Conservation (phyloP, 2,113 vertebrate genomes). For the Naja naja region DNA sequence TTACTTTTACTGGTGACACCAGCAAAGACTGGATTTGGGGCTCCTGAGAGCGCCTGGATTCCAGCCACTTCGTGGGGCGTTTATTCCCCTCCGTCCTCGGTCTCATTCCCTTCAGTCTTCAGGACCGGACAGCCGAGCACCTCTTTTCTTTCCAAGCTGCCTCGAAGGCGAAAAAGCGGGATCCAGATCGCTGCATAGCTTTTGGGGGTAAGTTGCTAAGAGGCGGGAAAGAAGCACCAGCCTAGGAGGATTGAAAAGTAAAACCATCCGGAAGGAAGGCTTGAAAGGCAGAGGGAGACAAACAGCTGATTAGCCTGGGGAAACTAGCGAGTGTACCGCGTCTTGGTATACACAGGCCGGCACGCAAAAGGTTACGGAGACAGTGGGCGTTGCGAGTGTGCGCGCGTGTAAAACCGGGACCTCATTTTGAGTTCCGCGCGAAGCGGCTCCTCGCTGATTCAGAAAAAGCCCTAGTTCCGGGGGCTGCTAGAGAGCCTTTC, state of each 20-base stretch:
- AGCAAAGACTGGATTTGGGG: constrained; percentile 32
- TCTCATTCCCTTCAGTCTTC: constrained; percentile 20
- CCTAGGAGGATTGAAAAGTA: background rate
- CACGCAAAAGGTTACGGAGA: constrained; percentile 49
- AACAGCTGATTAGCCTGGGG: background rate
- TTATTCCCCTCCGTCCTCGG: constrained; percentile 15
- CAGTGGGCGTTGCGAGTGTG: background rate
- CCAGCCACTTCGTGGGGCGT: constrained; percentile 38
- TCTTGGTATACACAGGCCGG: background rate
- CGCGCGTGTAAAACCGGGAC: background rate
- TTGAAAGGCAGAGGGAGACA: background rate
- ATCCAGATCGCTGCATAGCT: constrained; percentile 46
- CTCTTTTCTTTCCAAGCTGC: constrained; percentile 53
- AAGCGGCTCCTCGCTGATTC: background rate
- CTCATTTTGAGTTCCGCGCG: background rate
- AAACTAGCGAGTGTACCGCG: background rate
- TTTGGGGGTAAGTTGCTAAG: constrained; percentile 66
- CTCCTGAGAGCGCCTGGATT: constrained; percentile 39
- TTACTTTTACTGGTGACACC: constrained; percentile 28
- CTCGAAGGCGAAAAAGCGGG: constrained; percentile 46
- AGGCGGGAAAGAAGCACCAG: background rate
- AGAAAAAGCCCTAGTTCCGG: background rate
- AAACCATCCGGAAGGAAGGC: background rate
- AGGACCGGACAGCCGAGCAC: constrained; percentile 32
- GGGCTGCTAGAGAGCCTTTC: background rate